Evolutionary conservation across 2,888 invertebrate species (phyloP), one percentile per base, ranked within the genome.

Genomic region (Cosmia trapezina): DNA sequence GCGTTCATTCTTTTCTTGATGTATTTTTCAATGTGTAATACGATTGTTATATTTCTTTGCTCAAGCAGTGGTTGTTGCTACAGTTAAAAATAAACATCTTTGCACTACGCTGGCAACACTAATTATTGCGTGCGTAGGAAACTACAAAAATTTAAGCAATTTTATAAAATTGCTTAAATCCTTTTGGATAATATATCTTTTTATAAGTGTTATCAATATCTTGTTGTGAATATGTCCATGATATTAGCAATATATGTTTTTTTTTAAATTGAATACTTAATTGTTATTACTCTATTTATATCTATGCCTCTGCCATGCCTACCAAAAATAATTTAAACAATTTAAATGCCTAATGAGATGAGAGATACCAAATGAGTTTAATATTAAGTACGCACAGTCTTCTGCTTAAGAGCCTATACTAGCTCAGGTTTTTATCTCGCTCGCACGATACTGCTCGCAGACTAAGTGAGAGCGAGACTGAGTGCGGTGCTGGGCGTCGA

Each of bases 141-240:
- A 47, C n/a, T 54, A 8, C 37, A 37, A 37, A 37, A 6, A 37
- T 6, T 5, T 37, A 37, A 56, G 22, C 37, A 49, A 59, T 73
- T 73, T 74, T 74, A 68, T 47, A n/a, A n/a, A n/a, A n/a, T n/a
- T n/a, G n/a, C n/a, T n/a, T n/a, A n/a, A n/a, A 4, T 77, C 69
- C 69, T 77, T 59, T 74, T 68, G 59, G 77, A 59, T 76, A 59
- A 51, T 19, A 68, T 3, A 47, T 41, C 9, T 77, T 68, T 73
- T 53, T 76, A 68, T 66, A 49, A 76, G 60, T 74, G 69, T 77
- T 74, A 68, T 28, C 57, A n/a, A 57, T 37, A n/a, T 76, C 37
- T 76, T 73, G 57, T 67, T 73, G 51, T 76, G 19, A 56, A 56
- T n/a, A 47, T 70, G 9, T 70, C n/a, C 2, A 56, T 37, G 11